Evolutionary conservation across 2,888 invertebrate genomes (phyloP).

Genomic region (Scaptodrosophila latifasciaeformis): DNA sequence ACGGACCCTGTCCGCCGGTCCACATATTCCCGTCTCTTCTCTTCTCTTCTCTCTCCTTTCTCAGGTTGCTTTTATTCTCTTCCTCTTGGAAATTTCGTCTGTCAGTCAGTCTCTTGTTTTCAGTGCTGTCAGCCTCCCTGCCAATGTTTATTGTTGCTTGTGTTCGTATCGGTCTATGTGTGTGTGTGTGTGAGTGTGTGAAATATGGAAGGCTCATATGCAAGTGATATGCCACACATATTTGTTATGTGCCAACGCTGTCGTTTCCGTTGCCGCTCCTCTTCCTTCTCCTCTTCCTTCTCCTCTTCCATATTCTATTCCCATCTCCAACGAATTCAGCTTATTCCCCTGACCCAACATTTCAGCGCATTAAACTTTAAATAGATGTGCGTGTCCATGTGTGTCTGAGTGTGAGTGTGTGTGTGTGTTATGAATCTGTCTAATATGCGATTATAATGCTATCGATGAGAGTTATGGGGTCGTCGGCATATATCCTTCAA

Average conservation of each 20-base stretch:
- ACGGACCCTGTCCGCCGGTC: too few relatives aligned
- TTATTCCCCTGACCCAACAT: too few relatives aligned
- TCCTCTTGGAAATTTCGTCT: too few relatives aligned
- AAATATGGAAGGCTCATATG: slow-evolving; percentile 14
- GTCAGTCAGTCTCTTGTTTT: too few relatives aligned
- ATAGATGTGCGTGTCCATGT: background rate
- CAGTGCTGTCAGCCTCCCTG: too few relatives aligned
- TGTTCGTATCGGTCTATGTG: background rate
- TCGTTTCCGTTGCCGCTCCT: background rate
- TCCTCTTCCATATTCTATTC: background rate
- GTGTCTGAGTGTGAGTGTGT: background rate
- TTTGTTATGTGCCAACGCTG: slow-evolving; percentile 3
- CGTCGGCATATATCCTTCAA: background rate
- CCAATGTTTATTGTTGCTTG: too few relatives aligned
- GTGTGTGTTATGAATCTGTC: background rate
- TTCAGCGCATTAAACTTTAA: slow-evolving; percentile 12
- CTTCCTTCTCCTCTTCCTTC: background rate
- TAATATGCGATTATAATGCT: slow-evolving; percentile 11
- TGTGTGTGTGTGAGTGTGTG: slow-evolving; percentile 7
- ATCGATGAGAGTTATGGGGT: slow-evolving; percentile 13
- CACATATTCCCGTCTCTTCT: too few relatives aligned
- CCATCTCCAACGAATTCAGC: too few relatives aligned
- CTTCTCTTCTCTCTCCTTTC: background rate
- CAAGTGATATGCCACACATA: slow-evolving; percentile 8
- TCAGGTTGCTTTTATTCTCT: background rate